These are phyloP conservation scores for Aphidoletes aphidimyza DNA, from an alignment of 2,888 invertebrate species.

Conservation along the genomic window DNA sequence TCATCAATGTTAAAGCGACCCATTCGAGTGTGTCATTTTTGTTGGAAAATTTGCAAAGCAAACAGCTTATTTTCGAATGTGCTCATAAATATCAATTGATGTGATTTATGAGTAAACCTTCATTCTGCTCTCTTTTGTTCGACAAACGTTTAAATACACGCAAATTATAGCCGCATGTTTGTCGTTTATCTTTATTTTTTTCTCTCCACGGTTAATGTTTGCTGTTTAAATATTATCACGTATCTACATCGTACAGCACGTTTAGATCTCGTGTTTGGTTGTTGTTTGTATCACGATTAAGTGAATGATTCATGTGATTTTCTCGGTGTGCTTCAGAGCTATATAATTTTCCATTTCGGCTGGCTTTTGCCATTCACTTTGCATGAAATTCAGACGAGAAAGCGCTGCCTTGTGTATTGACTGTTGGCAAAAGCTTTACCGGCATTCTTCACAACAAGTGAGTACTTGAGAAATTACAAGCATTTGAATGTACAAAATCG, in stretches of 20 bases:
- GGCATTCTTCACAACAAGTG: neutral
- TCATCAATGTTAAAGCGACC: too few species aligned
- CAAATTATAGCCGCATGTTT: neutral
- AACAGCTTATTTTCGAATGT: neutral
- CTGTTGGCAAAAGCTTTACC: neutral
- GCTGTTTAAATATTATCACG: slow-evolving; percentile 28
- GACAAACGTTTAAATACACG: neutral
- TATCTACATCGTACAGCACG: neutral
- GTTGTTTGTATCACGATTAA: slow-evolving; percentile 28
- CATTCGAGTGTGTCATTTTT: too few species aligned
- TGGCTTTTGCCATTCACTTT: neutral
- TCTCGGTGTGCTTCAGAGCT: neutral
- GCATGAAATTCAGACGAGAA: neutral
- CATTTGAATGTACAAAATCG: neutral
- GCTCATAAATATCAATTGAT: neutral
- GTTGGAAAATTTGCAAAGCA: neutral
- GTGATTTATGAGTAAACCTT: neutral
- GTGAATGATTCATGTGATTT: slow-evolving; percentile 12
- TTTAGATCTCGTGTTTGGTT: neutral
- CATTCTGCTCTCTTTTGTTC: neutral
- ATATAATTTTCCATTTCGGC: slow-evolving; percentile 39
- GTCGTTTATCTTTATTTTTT: neutral
- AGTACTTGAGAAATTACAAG: slow-evolving; percentile 8
- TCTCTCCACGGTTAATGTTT: neutral
- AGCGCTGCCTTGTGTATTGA: neutral